Conservation (phyloP, 2,888 invertebrate species). For the Drosophila yooni region DNA sequence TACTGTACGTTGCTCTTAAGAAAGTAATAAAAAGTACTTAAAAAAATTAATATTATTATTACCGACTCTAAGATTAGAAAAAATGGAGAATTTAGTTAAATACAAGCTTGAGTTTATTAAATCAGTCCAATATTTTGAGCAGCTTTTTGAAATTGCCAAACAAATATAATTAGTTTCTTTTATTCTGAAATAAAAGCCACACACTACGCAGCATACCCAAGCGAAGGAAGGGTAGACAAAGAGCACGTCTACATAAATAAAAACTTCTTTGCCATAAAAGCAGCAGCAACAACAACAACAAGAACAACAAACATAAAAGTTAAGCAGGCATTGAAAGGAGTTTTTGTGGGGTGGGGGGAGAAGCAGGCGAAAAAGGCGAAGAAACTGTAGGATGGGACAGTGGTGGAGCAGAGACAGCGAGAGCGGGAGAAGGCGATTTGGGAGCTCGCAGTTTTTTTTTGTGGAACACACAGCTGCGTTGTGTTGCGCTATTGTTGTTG, state of each 20-base stretch:
- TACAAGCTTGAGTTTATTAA: neutral
- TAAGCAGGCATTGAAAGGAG: conserved; percentile 18
- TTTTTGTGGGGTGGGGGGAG: neutral
- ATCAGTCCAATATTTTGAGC: neutral
- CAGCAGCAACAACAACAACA: conserved; percentile 20
- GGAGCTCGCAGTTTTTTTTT: conserved; percentile 20
- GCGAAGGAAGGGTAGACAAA: conserved; percentile 8
- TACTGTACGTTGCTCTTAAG: neutral
- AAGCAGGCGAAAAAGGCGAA: conserved; percentile 6
- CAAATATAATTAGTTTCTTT: neutral
- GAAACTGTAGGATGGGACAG: conserved; percentile 12
- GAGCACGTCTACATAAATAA: conserved; percentile 39
- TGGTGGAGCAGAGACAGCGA: neutral
- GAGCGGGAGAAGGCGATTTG: conserved; percentile 2
- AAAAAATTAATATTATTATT: neutral
- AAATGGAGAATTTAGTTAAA: neutral
- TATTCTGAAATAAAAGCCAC: neutral
- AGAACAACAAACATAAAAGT: neutral
- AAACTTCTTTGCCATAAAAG: conserved; percentile 35
- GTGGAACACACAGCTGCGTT: conserved; percentile 45
- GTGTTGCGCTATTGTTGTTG: conserved; percentile 7
- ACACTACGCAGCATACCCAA: neutral
- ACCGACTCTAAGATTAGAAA: neutral
- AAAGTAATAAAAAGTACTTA: neutral
- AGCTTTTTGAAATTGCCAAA: neutral